phyloP scores from a whole-genome alignment of 2,113 vertebrate genomes.

The Tympanuchus pallidicinctus region DNA sequence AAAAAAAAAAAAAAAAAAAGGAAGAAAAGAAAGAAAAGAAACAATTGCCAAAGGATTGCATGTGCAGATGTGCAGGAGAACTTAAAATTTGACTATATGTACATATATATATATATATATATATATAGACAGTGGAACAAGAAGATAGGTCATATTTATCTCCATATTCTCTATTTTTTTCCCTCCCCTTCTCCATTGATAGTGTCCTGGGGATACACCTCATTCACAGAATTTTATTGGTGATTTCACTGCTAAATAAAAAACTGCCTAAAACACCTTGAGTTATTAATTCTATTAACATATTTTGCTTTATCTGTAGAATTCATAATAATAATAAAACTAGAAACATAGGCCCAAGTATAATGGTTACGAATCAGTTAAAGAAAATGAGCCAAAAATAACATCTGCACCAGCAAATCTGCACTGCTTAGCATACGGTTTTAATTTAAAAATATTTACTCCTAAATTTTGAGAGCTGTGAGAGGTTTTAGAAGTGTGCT shows the following conservation, averaged over 20 bases:
- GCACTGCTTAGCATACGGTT: conserved; percentile 65
- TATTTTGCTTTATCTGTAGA: not conserved
- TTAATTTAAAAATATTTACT: conserved; percentile 75
- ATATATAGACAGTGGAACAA: no score
- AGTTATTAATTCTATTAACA: not conserved
- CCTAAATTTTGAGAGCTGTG: conserved; percentile 67
- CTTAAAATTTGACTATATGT: not conserved
- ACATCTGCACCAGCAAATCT: conserved; percentile 67
- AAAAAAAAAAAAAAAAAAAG: no score
- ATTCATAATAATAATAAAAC: not conserved
- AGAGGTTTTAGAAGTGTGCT: conserved; percentile 71
- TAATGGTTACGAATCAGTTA: conserved; percentile 57
- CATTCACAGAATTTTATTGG: not conserved
- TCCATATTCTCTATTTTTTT: not conserved
- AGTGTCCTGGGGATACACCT: not conserved
- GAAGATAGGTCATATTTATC: not conserved
- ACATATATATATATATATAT: no score
- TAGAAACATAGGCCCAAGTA: not conserved
- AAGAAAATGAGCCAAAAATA: conserved; percentile 72
- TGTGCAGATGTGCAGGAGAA: not conserved
- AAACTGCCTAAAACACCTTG: not conserved
- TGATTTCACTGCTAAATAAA: not conserved
- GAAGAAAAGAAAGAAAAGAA: not conserved
- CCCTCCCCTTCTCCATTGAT: not conserved
- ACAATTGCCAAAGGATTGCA: not conserved